These are phyloP conservation scores for Ctenoplectra terminalis DNA, from an alignment of 1,140 invertebrate species.

Conservation along the genomic window DNA sequence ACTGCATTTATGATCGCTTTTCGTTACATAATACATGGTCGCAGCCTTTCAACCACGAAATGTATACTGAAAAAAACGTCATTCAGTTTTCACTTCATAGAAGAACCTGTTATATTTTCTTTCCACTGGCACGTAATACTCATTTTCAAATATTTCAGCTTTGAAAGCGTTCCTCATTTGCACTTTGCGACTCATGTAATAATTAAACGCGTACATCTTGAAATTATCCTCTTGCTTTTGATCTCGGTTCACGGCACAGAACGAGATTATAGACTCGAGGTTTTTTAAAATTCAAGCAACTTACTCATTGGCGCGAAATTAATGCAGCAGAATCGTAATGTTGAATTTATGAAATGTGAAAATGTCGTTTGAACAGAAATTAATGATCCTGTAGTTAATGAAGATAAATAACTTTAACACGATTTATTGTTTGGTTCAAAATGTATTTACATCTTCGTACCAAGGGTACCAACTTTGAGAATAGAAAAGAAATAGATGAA, in stretches of 20 bases:
- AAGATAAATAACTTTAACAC: too few relatives aligned
- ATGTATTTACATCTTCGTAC: too few relatives aligned
- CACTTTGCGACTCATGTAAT: neutral
- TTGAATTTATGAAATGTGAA: too few relatives aligned
- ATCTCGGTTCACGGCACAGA: neutral
- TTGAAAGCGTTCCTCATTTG: neutral
- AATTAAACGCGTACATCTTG: neutral
- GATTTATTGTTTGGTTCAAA: too few relatives aligned
- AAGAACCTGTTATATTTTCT: neutral
- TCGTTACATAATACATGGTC: too few relatives aligned
- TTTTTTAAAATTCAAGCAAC: neutral
- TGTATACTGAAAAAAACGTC: too few relatives aligned
- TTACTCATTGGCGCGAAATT: neutral
- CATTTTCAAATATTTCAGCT: neutral
- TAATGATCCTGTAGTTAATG: too few relatives aligned
- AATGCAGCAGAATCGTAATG: neutral
- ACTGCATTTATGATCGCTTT: too few relatives aligned
- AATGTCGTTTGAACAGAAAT: too few relatives aligned
- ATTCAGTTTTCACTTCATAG: neutral
- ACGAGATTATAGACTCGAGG: neutral
- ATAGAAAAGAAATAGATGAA: too few relatives aligned
- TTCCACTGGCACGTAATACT: neutral
- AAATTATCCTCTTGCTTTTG: neutral
- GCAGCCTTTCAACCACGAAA: too few relatives aligned
- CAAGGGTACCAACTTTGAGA: too few relatives aligned